Percentiles rank a stretch among this genome's conserved stretches.
Evolutionary conservation across 92 coral and sea anemone genomes (phyloP).

Genomic region (Paramuricea clavata): DNA sequence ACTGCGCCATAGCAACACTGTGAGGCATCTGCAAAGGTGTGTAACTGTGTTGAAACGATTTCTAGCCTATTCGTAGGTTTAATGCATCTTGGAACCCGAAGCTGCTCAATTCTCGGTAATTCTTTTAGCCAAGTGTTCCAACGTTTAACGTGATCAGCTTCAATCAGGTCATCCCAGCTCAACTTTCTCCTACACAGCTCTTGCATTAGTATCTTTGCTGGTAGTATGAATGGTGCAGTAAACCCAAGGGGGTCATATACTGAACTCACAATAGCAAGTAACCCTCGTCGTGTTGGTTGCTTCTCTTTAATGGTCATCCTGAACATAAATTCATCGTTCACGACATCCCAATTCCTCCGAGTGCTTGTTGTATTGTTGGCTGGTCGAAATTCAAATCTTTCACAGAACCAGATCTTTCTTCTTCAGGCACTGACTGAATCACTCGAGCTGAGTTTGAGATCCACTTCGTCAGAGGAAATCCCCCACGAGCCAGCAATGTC

Average conservation of each 20-base stretch:
- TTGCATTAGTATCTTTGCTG: conserved; percentile 57
- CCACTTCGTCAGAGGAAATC: not conserved
- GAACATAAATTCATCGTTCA: no score
- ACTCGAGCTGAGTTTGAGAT: not conserved
- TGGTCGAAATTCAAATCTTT: conserved; percentile 40
- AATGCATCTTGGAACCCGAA: not conserved
- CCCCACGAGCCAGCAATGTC: not conserved
- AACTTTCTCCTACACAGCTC: conserved; percentile 43
- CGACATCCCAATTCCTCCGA: no score
- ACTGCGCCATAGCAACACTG: conserved; percentile 60
- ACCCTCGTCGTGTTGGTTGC: conserved; percentile 40
- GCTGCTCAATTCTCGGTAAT: conserved; percentile 1
- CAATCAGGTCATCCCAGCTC: conserved; percentile 36
- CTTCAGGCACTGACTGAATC: not conserved
- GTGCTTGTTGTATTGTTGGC: conserved; percentile 34
- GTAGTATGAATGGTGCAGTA: conserved; percentile 43
- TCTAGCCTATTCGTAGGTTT: no score
- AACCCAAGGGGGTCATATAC: no score
- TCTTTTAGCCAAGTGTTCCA: conserved; percentile 53
- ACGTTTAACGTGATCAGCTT: not conserved
- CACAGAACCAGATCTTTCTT: conserved; percentile 39
- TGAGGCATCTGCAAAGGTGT: conserved; percentile 40
- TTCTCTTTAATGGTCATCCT: no score
- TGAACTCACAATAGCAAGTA: conserved; percentile 47
- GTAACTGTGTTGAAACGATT: not conserved